Percentiles rank a stretch among this genome's conserved stretches.
Evolutionary conservation across 2,888 invertebrate species (phyloP).

Genomic region (Drosophila silvestris): DNA sequence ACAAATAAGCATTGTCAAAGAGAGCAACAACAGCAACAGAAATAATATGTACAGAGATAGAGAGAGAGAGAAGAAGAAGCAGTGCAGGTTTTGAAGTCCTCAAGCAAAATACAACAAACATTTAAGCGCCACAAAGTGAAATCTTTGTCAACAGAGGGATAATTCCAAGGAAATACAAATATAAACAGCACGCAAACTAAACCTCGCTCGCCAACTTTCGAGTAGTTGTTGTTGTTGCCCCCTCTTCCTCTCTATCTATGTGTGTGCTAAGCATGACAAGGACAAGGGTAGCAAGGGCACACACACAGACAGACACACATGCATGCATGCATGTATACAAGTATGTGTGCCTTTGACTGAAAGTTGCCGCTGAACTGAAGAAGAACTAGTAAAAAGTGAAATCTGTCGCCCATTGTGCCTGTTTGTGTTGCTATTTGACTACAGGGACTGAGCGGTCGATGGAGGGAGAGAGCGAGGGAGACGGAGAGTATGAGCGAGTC

Average conservation of each 20-base stretch:
- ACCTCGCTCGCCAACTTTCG: conserved; percentile 67
- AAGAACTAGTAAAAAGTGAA: conserved; percentile 71
- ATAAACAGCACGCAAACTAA: conserved; percentile 82
- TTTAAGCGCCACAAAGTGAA: conserved; percentile 83
- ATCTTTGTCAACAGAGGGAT: conserved; percentile 82
- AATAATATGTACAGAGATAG: background rate
- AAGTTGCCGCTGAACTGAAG: conserved; percentile 47
- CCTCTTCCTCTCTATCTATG: background rate
- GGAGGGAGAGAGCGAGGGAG: background rate
- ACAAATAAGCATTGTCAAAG: conserved; percentile 75
- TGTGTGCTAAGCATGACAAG: conserved; percentile 63
- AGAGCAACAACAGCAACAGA: conserved; percentile 60
- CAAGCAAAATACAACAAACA: conserved; percentile 76
- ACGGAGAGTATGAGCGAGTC: background rate
- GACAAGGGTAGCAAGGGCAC: conserved; percentile 62
- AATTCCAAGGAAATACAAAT: conserved; percentile 83
- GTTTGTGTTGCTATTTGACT: conserved; percentile 75
- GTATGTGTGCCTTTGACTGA: conserved; percentile 70
- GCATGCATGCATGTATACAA: background rate
- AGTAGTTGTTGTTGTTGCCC: conserved; percentile 40
- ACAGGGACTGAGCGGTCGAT: conserved; percentile 32
- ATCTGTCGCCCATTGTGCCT: conserved; percentile 69
- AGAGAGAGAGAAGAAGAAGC: background rate
- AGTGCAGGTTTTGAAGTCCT: conserved; percentile 51
- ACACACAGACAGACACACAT: conserved; percentile 36